These are phyloP conservation scores for Podarcis cretensis DNA, from an alignment of 2,113 vertebrate genomes.

Conservation along the genomic window DNA sequence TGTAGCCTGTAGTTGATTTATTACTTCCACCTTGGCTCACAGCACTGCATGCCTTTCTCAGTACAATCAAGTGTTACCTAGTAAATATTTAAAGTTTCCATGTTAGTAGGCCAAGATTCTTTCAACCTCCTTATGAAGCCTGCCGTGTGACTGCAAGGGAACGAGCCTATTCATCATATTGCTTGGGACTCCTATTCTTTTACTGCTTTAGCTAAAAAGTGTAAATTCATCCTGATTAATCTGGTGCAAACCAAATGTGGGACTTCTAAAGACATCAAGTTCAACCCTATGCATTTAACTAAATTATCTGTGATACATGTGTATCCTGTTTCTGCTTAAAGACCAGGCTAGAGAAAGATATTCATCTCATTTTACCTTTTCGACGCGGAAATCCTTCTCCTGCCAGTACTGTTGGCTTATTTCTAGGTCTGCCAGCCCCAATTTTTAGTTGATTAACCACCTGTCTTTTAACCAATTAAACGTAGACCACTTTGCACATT, in stretches of 20 bases:
- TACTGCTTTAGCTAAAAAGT: neutral
- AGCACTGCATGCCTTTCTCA: conserved; percentile 9
- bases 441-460: neutral
- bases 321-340: neutral
- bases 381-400: too few relatives aligned
- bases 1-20: conserved; percentile 15
- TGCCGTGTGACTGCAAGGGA: conserved; percentile 31
- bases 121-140: neutral
- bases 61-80: conserved; percentile 22
- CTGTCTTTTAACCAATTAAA: neutral
- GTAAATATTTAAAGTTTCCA: conserved; percentile 36
- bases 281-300: neutral
- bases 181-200: conserved; percentile 10
- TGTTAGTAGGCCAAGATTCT: conserved; percentile 43
- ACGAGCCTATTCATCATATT: conserved; percentile 12
- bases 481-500: neutral
- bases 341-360: too few relatives aligned
- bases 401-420: neutral
- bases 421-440: neutral
- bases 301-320: neutral
- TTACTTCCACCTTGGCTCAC: conserved; percentile 26
- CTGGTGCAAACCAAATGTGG: neutral
- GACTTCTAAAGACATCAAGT: neutral
- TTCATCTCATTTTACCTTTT: neutral
- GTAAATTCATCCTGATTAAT: neutral